phyloP scores from a whole-genome alignment of 2,797 vertebrate species.

The Aeoliscus strigatus region DNA sequence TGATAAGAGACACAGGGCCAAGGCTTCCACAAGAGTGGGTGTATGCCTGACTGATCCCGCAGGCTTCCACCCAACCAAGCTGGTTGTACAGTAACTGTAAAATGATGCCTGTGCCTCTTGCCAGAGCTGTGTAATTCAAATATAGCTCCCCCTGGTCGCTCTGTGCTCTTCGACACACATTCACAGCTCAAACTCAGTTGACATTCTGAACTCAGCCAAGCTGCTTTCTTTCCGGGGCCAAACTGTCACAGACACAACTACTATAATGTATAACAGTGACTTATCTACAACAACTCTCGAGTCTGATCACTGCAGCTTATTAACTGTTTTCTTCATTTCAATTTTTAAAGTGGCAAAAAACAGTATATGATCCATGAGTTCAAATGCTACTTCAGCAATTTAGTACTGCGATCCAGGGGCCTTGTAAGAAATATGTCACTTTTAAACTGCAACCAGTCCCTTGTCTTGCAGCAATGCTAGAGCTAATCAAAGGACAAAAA shows the following conservation, averaged over 20 bases:
- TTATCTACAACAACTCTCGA: too few species aligned
- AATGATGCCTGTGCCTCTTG: slow-evolving; percentile 48
- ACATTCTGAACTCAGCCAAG: slow-evolving; percentile 3
- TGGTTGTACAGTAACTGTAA: slow-evolving; percentile 57
- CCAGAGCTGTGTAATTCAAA: slow-evolving; percentile 47
- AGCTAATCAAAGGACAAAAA: too few species aligned
- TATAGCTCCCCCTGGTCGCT: slow-evolving; percentile 46
- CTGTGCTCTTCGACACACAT: slow-evolving; percentile 37
- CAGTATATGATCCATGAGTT: too few species aligned
- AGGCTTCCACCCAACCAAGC: slow-evolving; percentile 29
- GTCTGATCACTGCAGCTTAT: too few species aligned
- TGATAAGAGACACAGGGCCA: slow-evolving; percentile 67
- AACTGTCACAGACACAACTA: not conserved
- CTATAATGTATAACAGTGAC: too few species aligned
- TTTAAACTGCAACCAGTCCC: too few species aligned
- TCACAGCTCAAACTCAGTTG: slow-evolving; percentile 14
- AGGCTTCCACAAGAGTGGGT: slow-evolving; percentile 47
- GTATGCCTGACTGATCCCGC: slow-evolving; percentile 29
- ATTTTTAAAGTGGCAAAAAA: too few species aligned
- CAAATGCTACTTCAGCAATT: too few species aligned
- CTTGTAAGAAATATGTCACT: too few species aligned
- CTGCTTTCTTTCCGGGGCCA: not conserved
- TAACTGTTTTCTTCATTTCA: too few species aligned
- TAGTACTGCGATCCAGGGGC: too few species aligned
- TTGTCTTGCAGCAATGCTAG: too few species aligned